These are phyloP conservation scores for Podarcis lilfordi DNA, from an alignment of 2,797 vertebrate species.

Conservation along the genomic window DNA sequence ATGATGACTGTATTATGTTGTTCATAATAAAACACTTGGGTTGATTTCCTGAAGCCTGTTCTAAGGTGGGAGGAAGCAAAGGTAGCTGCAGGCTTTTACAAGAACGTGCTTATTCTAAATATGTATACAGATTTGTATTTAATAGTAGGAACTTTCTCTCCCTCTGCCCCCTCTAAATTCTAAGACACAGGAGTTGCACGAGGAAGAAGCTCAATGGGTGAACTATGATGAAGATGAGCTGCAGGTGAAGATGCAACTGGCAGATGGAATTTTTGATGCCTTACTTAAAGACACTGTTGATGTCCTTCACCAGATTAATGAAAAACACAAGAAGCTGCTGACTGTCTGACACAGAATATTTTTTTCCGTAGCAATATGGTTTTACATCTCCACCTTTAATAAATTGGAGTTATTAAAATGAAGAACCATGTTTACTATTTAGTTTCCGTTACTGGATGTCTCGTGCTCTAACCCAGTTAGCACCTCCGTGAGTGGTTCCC, in stretches of 20 bases:
- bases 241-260: slow-evolving; percentile 97
- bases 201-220: slow-evolving; percentile 97
- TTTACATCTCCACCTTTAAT: slow-evolving; percentile 46
- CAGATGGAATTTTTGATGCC: slow-evolving; percentile 95
- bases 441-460: slow-evolving; percentile 37
- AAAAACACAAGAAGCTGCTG: slow-evolving; percentile 81
- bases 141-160: neutral
- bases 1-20: neutral
- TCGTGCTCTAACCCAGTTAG: slow-evolving; percentile 44
- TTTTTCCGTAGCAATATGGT: neutral
- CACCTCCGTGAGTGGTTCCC: neutral
- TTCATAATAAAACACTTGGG: no score
- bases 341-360: slow-evolving; percentile 75
- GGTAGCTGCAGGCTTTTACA: neutral
- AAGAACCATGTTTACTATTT: slow-evolving; percentile 48
- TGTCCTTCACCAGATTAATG: slow-evolving; percentile 86
- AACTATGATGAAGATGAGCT: slow-evolving; percentile 98
- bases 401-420: slow-evolving; percentile 54
- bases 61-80: neutral
- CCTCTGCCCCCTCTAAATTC: slow-evolving; percentile 31
- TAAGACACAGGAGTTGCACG: slow-evolving; percentile 96
- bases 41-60: neutral
- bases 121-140: neutral
- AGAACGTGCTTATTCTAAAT: neutral
- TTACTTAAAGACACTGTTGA: slow-evolving; percentile 94